A percentile compares a stretch with the other conserved stretches of the same genome.
These are phyloP conservation scores for Alosa sapidissima DNA, from an alignment of 2,797 vertebrate genomes.

Conservation along the genomic window DNA sequence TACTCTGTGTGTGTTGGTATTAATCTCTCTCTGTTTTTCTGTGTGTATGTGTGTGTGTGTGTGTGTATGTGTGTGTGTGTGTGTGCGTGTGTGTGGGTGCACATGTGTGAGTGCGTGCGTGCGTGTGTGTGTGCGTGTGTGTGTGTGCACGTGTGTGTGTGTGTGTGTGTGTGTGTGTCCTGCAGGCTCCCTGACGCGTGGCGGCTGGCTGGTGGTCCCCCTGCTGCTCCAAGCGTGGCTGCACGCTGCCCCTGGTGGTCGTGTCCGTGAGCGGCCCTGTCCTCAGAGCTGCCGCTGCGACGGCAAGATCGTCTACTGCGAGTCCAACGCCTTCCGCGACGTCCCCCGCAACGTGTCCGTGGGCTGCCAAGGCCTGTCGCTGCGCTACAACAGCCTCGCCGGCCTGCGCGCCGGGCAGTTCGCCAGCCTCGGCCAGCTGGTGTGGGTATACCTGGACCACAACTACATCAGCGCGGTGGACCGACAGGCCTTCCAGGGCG, in stretches of 20 bases:
- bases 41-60: background rate
- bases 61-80: conserved; percentile 2
- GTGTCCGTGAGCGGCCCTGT: conserved; percentile 88
- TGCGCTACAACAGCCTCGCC: conserved; percentile 95
- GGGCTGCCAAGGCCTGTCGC: conserved; percentile 91
- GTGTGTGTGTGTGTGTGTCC: conserved; percentile 1
- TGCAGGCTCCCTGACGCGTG: conserved; percentile 70
- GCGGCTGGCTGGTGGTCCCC: conserved; percentile 71
- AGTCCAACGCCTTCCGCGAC: conserved; percentile 92
- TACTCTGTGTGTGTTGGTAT: background rate
- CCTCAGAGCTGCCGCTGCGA: conserved; percentile 94
- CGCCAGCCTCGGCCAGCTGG: conserved; percentile 89
- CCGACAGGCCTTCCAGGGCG: conserved; percentile 89
- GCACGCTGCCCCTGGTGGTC: conserved; percentile 71
- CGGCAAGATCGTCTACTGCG: conserved; percentile 98
- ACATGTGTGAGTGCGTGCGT: background rate
- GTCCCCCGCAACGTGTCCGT: conserved; percentile 93
- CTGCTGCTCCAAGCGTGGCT: conserved; percentile 70
- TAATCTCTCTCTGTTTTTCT: background rate
- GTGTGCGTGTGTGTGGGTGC: background rate
- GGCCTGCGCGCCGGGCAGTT: conserved; percentile 74
- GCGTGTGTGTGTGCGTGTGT: background rate
- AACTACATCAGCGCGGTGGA: conserved; percentile 92
- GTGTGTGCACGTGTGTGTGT: background rate
- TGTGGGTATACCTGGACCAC: conserved; percentile 98